Evolutionary conservation across 2,113 vertebrate genomes (phyloP).

Genomic region (Tupaia chinensis): DNA sequence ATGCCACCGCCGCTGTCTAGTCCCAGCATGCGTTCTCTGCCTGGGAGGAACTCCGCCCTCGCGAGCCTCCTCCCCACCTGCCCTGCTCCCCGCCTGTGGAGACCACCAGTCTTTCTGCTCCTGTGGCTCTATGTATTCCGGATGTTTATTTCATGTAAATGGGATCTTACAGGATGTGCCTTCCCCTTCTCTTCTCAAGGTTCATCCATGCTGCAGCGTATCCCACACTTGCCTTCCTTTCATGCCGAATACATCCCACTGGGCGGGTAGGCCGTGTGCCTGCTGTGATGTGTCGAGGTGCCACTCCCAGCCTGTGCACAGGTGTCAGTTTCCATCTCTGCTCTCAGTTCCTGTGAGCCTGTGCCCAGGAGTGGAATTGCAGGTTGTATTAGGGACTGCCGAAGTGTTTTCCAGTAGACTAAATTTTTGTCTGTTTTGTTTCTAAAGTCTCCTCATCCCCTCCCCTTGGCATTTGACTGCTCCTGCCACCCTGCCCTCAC

Average conservation of each 20-base stretch:
- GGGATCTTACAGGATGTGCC: background rate
- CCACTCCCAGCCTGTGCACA: no score
- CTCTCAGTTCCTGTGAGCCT: background rate
- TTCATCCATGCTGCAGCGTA: background rate
- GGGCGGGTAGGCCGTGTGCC: no score
- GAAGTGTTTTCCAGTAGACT: background rate
- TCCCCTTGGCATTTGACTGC: no score
- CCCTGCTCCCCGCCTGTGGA: background rate
- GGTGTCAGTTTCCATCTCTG: background rate
- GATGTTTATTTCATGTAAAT: background rate
- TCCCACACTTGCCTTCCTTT: no score
- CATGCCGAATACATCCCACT: accelerated
- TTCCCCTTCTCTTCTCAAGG: no score
- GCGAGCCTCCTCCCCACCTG: no score
- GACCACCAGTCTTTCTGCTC: background rate
- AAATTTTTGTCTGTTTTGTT: background rate
- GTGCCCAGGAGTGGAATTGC: background rate
- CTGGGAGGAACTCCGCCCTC: background rate
- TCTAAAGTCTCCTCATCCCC: background rate
- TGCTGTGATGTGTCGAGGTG: no score
- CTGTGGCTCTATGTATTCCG: background rate
- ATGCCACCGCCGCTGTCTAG: background rate
- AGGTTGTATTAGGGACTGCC: background rate
- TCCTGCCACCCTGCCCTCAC: background rate
- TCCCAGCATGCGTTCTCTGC: background rate